Base-by-base conservation (phyloP, 1,140 invertebrate species). In the Ooceraea biroi region DNA sequence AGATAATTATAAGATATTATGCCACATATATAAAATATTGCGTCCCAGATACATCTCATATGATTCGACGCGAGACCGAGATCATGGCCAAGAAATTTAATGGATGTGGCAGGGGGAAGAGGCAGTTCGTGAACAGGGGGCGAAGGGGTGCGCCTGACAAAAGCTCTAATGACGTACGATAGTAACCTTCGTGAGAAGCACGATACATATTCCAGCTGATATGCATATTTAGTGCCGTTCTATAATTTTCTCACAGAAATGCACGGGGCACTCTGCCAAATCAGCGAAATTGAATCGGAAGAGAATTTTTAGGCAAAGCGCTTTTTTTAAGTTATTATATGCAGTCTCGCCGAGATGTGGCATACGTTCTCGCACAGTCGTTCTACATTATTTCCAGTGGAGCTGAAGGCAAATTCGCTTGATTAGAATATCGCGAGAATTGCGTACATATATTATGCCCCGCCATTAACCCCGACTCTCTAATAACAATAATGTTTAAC, bases 71-170 rank as follows among this genome's bases (percentile, higher is more conserved):
- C 25, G 63, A 69, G n/a, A n/a, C n/a, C n/a, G n/a, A n/a, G 65
- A 80, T 80, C 76, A 80, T 12, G 65, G 76, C 76, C 76, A 80
- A 80, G 65, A 80, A 80, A 80, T 80, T 80, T 80, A 80, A 80
- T 71, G 22, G 76, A 69, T 50, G 11, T 69, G 36, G n/a, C n/a
- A n/a, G n/a, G n/a, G 57, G 65, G 41, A 14, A 71, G 36, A 71
- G 76, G n/a, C n/a, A n/a, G n/a, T 65, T 17, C 17, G 22, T 3
- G 22, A 50, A 19, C 44, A n/a, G 3, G 65, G 50, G 50, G 48
- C 36, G 27, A 36, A 36, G 74, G 44, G 65, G 65, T 57, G 65
- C 36, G 41, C 55, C 76, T 71, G 76, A 80, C 76, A 80, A 80
- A 80, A 46, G 65, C 65, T 77, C 44, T 80, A 80, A 80, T 80